Conservation (phyloP, 2,888 invertebrate species). For the Oxyteleia sp. region DNA sequence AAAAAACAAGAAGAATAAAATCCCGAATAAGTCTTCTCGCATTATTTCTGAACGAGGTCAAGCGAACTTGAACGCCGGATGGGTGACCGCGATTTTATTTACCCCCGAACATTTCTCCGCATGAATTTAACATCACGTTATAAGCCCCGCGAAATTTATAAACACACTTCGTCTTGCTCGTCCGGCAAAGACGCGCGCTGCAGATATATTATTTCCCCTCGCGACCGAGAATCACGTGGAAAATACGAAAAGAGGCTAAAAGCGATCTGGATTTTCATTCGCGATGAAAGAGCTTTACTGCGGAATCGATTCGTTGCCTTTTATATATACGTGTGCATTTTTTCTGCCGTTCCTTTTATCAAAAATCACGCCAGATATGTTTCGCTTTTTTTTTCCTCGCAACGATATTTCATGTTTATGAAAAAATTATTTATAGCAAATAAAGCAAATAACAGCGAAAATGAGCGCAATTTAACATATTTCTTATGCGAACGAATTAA, state of each 20-base stretch:
- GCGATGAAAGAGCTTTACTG: conserved; percentile 57
- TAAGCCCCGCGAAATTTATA: conserved; percentile 47
- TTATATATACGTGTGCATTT: conserved; percentile 21
- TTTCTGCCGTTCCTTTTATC: conserved; percentile 33
- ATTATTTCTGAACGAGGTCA: not conserved
- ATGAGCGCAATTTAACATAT: no score
- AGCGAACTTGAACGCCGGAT: conserved; percentile 13
- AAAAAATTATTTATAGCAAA: no score
- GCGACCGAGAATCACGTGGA: conserved; percentile 49
- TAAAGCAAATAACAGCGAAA: no score
- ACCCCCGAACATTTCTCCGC: conserved; percentile 11
- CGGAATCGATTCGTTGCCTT: conserved; percentile 51
- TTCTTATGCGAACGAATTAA: no score
- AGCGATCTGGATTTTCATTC: conserved; percentile 65
- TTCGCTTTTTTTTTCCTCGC: not conserved
- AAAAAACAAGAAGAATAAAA: not conserved
- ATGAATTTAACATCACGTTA: conserved; percentile 51
- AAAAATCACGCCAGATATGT: conserved; percentile 24
- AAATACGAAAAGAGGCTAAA: conserved; percentile 62
- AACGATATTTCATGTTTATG: not conserved
- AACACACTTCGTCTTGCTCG: conserved; percentile 43
- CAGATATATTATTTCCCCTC: conserved; percentile 51
- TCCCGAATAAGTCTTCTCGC: not conserved
- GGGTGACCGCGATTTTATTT: conserved; percentile 10
- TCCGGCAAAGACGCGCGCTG: conserved; percentile 29